phyloP scores from a whole-genome alignment of 2,888 invertebrate species.

The Rhopalosiphum nymphaeae region DNA sequence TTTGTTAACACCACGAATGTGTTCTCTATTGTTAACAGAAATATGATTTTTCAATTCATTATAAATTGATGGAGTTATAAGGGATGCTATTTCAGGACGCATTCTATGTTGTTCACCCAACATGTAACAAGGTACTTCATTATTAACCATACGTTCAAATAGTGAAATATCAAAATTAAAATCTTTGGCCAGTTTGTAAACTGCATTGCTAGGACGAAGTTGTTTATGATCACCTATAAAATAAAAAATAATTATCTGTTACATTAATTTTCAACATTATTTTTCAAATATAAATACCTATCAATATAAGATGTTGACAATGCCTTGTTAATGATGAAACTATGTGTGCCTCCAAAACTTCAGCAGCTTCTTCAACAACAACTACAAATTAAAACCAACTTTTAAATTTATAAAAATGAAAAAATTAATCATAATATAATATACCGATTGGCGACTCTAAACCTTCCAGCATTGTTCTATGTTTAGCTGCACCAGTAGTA shows the following conservation, averaged over 20 bases:
- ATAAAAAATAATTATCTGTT: conserved; percentile 68
- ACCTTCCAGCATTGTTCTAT: conserved; percentile 76
- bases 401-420: neutral
- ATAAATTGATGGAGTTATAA: conserved; percentile 78
- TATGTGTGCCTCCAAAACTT: conserved; percentile 88
- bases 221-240: conserved; percentile 83
- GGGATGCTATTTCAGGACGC: conserved; percentile 72
- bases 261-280: neutral
- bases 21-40: conserved; percentile 74
- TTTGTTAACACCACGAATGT: conserved; percentile 75
- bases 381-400: conserved; percentile 49
- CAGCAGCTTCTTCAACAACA: conserved; percentile 90
- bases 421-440: neutral
- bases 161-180: conserved; percentile 73
- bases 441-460: conserved; percentile 71
- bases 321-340: conserved; percentile 80
- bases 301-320: conserved; percentile 86
- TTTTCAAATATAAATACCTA: conserved; percentile 71
- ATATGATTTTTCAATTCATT: conserved; percentile 75
- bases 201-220: conserved; percentile 74
- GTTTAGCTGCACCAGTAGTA: conserved; percentile 81
- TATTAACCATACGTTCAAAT: conserved; percentile 73
- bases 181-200: conserved; percentile 71
- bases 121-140: conserved; percentile 70
- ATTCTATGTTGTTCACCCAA: conserved; percentile 73